phyloP scores from a whole-genome alignment of 2,113 vertebrate species.

The Peromyscus leucopus region DNA sequence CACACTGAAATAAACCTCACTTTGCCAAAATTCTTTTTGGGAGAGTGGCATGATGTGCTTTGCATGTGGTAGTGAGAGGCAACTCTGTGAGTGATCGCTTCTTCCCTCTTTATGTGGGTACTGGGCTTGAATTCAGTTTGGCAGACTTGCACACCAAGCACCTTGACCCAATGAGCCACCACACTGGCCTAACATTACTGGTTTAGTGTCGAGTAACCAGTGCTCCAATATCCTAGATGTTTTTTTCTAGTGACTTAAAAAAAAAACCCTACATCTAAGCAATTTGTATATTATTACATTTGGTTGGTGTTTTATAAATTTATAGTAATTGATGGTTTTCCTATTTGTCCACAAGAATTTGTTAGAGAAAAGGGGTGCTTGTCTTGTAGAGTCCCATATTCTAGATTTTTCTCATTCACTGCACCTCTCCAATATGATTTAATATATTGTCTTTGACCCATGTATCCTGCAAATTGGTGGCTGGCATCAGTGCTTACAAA shows the following conservation, averaged over 20 bases:
- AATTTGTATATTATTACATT: neutral
- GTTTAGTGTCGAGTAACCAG: neutral
- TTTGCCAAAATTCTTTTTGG: neutral
- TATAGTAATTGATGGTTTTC: neutral
- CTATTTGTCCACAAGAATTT: neutral
- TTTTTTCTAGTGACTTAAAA: constrained; percentile 17
- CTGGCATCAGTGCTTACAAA: neutral
- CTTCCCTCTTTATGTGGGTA: no score
- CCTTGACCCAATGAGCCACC: neutral
- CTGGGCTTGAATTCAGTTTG: neutral
- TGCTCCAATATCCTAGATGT: neutral
- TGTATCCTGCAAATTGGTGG: neutral
- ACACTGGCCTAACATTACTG: neutral
- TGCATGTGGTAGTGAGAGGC: no score
- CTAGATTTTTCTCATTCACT: neutral
- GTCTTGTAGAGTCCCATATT: neutral
- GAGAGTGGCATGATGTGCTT: rapidly evolving
- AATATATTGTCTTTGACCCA: neutral
- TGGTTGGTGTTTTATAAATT: neutral
- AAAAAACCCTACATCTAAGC: constrained; percentile 8
- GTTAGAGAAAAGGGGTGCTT: neutral
- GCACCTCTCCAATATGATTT: neutral
- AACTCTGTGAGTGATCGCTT: neutral
- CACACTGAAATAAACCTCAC: neutral
- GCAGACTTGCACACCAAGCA: neutral